A percentile compares a stretch with the other conserved stretches of the same genome.
These are phyloP conservation scores for Bombus cullumanus DNA, from an alignment of 1,140 invertebrate genomes.

Conservation along the genomic window DNA sequence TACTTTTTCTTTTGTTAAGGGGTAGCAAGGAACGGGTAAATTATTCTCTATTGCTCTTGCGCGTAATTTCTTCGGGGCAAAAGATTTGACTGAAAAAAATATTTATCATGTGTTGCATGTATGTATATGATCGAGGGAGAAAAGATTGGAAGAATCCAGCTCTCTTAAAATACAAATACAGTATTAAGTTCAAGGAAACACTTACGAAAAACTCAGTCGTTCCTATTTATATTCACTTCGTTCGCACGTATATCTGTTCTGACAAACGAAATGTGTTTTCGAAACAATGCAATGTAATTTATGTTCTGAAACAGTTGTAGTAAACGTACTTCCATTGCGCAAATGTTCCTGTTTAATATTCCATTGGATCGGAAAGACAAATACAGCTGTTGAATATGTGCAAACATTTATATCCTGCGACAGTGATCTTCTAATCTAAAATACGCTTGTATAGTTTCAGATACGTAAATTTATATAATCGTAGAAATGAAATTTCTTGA, in stretches of 20 bases:
- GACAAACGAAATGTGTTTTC: slow-evolving; percentile 5
- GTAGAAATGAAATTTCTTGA: neutral
- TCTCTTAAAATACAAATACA: neutral
- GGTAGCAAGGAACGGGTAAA: no score
- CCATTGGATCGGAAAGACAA: neutral
- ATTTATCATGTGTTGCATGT: no score
- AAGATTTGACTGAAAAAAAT: no score
- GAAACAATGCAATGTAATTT: neutral
- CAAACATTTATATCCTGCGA: neutral
- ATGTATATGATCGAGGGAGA: no score
- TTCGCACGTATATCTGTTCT: neutral
- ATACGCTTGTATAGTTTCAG: neutral
- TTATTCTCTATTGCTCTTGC: no score
- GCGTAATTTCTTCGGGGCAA: no score
- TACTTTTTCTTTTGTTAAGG: no score
- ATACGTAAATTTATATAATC: neutral
- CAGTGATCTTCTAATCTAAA: neutral
- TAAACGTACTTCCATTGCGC: neutral
- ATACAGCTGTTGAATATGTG: neutral
- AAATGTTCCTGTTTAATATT: slow-evolving; percentile 2
- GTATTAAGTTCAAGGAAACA: neutral
- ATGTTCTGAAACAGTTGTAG: neutral
- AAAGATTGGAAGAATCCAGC: neutral
- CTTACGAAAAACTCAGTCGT: no score
- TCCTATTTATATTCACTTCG: neutral